Evolutionary conservation across 2,113 vertebrate species (phyloP), one percentile per base, ranked within the genome.

Genomic region (Numida meleagris): DNA sequence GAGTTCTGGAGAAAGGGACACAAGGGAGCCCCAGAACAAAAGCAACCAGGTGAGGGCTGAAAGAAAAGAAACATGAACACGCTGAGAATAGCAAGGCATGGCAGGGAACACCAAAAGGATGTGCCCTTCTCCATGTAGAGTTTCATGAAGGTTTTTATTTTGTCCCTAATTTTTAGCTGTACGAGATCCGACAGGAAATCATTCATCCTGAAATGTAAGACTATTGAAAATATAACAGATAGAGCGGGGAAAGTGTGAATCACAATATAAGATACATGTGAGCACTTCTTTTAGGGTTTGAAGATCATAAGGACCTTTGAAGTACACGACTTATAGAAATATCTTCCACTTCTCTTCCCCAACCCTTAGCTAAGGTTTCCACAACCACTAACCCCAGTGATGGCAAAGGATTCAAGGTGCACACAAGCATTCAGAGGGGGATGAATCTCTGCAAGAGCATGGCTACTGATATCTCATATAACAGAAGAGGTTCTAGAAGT

Each of bases 401-500:
- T 14, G 71, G 33, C 25, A 73, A 34, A 70, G 42, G 55, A 74
- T 12, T 67, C 50, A 58, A 59, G 67, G 59, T 55, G 58, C 65
- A 67, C 55, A 68, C 34, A 91, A 55, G 43, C 36, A 46, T 58
- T 70, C 5, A 1, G 50, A 65, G 57, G 20, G 19, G 43, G 15
- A 78, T 34, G 33, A 74, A 63, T 23, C 85, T 74, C 93, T 82
- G 57, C 76, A 75, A 79, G 79, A 88, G 14, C 51, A 71, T 3
- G 12, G 58, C 27, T 55, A 46, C 59, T 33, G 76, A 29, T 36
- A 67, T 1, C 59, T 63, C 40, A 83, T 55, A 63, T 31, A 86
- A 67, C 51, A 82, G 87, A 77, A 87, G 76, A 59, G 25, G 7
- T 87, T 82, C 76, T 29, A 58, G 59, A 88, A 96, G 92, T 63